These are phyloP conservation scores for Centropus unirufus DNA, from an alignment of 2,113 vertebrate genomes.

Conservation along the genomic window DNA sequence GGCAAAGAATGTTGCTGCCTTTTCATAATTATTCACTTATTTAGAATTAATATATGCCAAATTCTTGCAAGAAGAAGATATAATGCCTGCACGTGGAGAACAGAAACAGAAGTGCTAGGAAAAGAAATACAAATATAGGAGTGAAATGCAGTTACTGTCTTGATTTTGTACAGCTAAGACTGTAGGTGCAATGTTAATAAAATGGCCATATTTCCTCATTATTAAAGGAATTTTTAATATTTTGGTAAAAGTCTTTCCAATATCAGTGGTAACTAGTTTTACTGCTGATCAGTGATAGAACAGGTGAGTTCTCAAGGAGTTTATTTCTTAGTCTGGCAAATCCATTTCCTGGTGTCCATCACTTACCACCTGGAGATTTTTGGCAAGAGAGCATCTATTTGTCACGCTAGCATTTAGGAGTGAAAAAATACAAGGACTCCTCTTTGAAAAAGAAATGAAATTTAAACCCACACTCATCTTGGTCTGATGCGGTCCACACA, in stretches of 20 bases:
- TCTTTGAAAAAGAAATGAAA: conserved; percentile 7
- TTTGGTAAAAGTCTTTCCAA: background rate
- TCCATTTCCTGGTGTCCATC: conserved; percentile 12
- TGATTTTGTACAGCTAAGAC: background rate
- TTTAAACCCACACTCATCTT: background rate
- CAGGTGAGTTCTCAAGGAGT: conserved; percentile 8
- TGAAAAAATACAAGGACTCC: background rate
- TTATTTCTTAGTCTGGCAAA: background rate
- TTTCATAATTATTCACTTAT: conserved; percentile 65
- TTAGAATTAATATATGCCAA: conserved; percentile 54
- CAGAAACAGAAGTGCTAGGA: conserved; percentile 15
- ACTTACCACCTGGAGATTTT: background rate
- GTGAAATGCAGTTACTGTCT: background rate
- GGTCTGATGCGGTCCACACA: background rate
- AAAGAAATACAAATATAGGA: background rate
- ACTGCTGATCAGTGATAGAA: background rate
- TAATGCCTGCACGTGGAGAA: conserved; percentile 32
- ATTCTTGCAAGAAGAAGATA: background rate
- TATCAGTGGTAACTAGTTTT: background rate
- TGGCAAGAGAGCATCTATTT: background rate
- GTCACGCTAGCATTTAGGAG: background rate
- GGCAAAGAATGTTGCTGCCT: conserved; percentile 45
- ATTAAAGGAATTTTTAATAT: background rate
- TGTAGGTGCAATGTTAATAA: background rate
- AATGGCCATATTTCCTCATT: background rate